phyloP scores from a whole-genome alignment of 1,140 invertebrate genomes.

The Rhopalosiphum maidis region DNA sequence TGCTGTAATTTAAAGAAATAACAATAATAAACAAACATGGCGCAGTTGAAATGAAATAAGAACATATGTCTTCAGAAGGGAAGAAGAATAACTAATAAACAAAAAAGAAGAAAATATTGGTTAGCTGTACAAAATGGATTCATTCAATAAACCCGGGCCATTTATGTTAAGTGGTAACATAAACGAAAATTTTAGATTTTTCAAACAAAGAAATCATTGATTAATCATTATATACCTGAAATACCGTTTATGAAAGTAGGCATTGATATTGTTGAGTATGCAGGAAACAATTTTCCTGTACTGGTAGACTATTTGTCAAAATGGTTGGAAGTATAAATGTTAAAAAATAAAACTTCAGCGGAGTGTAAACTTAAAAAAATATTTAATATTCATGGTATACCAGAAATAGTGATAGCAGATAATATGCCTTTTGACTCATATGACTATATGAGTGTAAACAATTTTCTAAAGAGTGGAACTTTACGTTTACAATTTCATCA shows the following conservation, averaged over 20 bases:
- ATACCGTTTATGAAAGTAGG: slow-evolving; percentile 58
- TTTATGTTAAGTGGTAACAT: too few species aligned
- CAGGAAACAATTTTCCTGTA: slow-evolving; percentile 55
- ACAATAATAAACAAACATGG: too few species aligned
- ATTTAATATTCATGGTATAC: slow-evolving; percentile 61
- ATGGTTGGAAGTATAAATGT: background rate
- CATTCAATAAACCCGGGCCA: too few species aligned
- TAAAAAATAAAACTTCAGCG: background rate
- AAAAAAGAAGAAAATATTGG: too few species aligned
- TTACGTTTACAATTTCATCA: slow-evolving; percentile 37
- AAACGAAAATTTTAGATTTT: too few species aligned
- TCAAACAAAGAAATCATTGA: slow-evolving; percentile 27
- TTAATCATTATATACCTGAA: background rate
- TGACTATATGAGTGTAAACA: slow-evolving; percentile 35
- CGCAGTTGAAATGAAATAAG: too few species aligned
- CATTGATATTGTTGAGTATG: slow-evolving; percentile 58
- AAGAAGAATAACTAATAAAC: too few species aligned
- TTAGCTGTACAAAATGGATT: too few species aligned
- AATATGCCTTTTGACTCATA: slow-evolving; percentile 59
- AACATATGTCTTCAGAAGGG: too few species aligned
- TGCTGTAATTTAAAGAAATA: too few species aligned
- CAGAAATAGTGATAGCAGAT: slow-evolving; percentile 61
- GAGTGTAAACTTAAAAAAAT: slow-evolving; percentile 57
- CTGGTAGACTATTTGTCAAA: slow-evolving; percentile 36
- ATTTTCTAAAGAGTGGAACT: slow-evolving; percentile 56